Base-by-base conservation (phyloP, 30 jellyfish, hydroid and myxozoan genomes). In the Morbakka virulenta region DNA sequence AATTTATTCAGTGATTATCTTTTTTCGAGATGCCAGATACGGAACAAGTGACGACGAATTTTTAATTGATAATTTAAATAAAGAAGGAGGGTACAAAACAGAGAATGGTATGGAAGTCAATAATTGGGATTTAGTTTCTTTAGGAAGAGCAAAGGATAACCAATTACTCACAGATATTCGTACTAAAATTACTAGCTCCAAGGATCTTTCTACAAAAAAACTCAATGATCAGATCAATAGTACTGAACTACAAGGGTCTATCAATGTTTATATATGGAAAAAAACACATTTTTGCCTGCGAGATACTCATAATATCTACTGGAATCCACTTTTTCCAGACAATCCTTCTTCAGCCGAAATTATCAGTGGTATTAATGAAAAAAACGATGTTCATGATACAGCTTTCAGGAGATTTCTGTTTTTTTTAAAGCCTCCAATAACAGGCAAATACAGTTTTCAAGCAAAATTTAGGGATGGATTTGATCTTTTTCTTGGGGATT, bases 301-400 rank as follows among this genome's bases (percentile, higher is more conserved):
- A 2, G 96, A 84, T 50, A 68, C 72, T 12, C 41, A 34, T 2
- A 76, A 75, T 35, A 6, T 84, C 65, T 49, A 51, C 35, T 83
- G 94, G 96, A 77, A 90, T 68, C 81, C 90, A 2, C 62, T 90
- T 32, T 90, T 80, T 72, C 98, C 98, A 9, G 36, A 52, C 27
- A 28, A 32, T 41, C 98, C 98, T 30, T 14, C 69, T 13, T 67
- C 50, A 28, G 89, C 86, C 14, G 77, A 66, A 13, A 49, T 90
- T 28, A 25, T 72, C 25, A 66, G 49, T 2, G 33, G 50, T 26
- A 62, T 90, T 4, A 74, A 90, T 2, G 98, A 90, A 52, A 83
- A 51, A 32, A 76, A 52, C 23, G 47, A 63, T 70, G 33, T 66
- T 6, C 28, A 47, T 9, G 53, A 52, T 9, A 53, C 76, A 62